Evolutionary conservation across 2,113 vertebrate species (phyloP), one percentile per base, ranked within the genome.

Genomic region (Philantomba maxwellii): DNA sequence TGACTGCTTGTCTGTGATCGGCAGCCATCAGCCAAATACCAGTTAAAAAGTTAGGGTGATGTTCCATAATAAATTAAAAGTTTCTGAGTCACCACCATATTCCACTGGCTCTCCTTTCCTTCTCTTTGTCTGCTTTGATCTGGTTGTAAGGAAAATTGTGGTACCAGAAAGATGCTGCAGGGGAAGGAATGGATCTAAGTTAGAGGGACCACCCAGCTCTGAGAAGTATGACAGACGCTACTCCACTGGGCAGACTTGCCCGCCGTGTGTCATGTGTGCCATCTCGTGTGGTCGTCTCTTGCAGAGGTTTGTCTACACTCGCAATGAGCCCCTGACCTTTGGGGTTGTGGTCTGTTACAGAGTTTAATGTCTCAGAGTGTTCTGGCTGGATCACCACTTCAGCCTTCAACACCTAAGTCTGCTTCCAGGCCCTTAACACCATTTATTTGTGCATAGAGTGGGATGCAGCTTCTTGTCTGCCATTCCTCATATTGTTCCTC

Each of bases 181-280:
- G 23, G 6, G 36, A 93, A 85, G 53, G 73, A 19, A 33, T 23
- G 26, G 81, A 60, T 55, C 36, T 5, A 36, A 77, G 15, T 87
- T n/a, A 23, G 62, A 43, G 51, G 15, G 45, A 25, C 17, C n/a
- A 81, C 39, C 10, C 62, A 57, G 43, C 39, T 89, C 36, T 83
- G 70, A 6, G 64, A 51, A 49, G 55, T 28, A 15, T 12, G 39
- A 17, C 9, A 13, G 62, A 21, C 11, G 33, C 60, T 6, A 6
- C 12, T 13, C 17, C 49, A 6, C 1, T 16, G 28, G 23, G 16
- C 2, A 7, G 7, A 4, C 49, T 10, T 23, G 0, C 53, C 62
- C 45, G 3, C 45, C n/a, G 1, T 57, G 39, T 17, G 26, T 21
- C 25, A 23, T 0, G 0, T 15, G 60, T 28, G 0, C 45, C n/a